Conservation (phyloP, 2,888 invertebrate species). For the Phyto melanocephala region DNA sequence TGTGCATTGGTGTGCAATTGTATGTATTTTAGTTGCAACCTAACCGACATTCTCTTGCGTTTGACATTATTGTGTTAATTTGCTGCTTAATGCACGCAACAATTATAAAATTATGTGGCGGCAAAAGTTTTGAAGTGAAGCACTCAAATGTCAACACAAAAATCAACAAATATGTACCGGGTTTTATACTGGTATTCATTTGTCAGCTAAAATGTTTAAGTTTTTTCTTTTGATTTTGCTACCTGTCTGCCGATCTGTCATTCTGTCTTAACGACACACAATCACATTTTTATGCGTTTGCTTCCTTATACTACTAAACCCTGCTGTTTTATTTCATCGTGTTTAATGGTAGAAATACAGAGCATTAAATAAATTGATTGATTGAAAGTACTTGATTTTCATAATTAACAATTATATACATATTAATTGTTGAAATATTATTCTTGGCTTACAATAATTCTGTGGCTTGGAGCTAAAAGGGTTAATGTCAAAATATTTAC, state of each 20-base stretch:
- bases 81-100: constrained; percentile 66
- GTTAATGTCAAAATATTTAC: too few relatives aligned
- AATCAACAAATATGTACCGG: constrained; percentile 52
- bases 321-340: constrained; percentile 26
- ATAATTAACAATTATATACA: too few relatives aligned
- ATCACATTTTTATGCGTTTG: constrained; percentile 23
- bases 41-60: constrained; percentile 58
- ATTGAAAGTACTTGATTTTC: too few relatives aligned
- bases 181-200: constrained; percentile 9
- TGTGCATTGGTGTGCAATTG: neutral
- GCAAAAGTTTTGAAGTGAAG: constrained; percentile 66
- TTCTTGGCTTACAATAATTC: too few relatives aligned
- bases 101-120: constrained; percentile 68
- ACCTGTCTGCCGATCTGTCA: constrained; percentile 18
- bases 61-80: constrained; percentile 67
- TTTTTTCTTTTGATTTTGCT: neutral
- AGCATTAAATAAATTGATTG: neutral
- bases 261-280: constrained; percentile 34
- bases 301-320: constrained; percentile 14
- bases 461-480: too few relatives aligned
- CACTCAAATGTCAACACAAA: constrained; percentile 62
- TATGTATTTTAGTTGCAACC: neutral
- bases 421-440: too few relatives aligned
- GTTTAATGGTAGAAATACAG: constrained; percentile 6
- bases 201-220: neutral